These are phyloP conservation scores for Drosophila fungiperda DNA, from an alignment of 2,888 invertebrate species.

Conservation along the genomic window DNA sequence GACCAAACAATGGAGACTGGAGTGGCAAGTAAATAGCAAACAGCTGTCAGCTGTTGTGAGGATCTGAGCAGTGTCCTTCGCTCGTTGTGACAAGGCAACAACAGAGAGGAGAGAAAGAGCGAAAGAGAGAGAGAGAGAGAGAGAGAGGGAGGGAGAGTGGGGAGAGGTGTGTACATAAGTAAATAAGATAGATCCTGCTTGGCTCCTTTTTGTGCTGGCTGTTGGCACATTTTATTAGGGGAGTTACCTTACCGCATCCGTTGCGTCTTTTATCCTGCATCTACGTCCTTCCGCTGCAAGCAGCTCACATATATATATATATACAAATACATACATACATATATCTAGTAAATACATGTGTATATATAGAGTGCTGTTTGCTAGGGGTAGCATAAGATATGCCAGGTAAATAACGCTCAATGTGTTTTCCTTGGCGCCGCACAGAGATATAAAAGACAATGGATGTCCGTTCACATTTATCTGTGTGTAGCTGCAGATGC, in stretches of 20 bases:
- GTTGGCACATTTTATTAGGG: slow-evolving; percentile 71
- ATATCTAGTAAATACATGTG: slow-evolving; percentile 6
- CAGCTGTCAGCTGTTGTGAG: slow-evolving; percentile 77
- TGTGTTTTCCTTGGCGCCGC: slow-evolving; percentile 43
- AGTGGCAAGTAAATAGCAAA: slow-evolving; percentile 27
- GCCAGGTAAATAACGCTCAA: slow-evolving; percentile 37
- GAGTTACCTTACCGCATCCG: slow-evolving; percentile 74
- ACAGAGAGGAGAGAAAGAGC: not conserved
- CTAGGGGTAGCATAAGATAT: slow-evolving; percentile 57
- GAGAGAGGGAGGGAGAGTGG: not conserved
- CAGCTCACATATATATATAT: slow-evolving; percentile 2
- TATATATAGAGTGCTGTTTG: slow-evolving; percentile 20
- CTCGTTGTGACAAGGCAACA: slow-evolving; percentile 45
- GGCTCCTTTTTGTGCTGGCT: slow-evolving; percentile 11
- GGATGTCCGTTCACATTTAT: not conserved
- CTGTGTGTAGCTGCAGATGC: slow-evolving; percentile 37
- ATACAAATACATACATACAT: not conserved
- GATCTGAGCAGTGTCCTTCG: slow-evolving; percentile 47
- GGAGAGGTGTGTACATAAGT: slow-evolving; percentile 3
- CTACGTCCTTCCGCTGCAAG: slow-evolving; percentile 60
- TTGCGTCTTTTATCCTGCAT: slow-evolving; percentile 60
- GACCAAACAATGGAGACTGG: slow-evolving; percentile 6
- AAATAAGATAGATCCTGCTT: slow-evolving; percentile 61
- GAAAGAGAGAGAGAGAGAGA: not conserved
- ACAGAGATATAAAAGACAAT: slow-evolving; percentile 27